These are phyloP conservation scores for Xylota segnis DNA, from an alignment of 2,888 invertebrate species.

Conservation along the genomic window DNA sequence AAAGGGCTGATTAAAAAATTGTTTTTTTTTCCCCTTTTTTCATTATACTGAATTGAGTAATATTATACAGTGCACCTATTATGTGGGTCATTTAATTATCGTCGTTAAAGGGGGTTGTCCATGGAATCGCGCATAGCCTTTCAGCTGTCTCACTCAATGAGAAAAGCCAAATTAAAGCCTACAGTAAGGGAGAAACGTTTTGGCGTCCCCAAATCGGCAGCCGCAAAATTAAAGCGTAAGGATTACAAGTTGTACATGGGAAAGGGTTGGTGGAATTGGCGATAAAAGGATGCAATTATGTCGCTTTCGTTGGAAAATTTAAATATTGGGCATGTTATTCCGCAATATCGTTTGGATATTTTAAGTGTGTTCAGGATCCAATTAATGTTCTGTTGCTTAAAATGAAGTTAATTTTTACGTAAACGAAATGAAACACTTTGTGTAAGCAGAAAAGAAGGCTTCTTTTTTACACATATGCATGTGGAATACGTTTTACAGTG, in stretches of 20 bases:
- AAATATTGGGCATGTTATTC: conserved; percentile 57
- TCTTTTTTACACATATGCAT: not conserved
- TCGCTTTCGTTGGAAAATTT: conserved; percentile 51
- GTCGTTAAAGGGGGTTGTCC: conserved; percentile 43
- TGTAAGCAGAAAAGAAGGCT: not conserved
- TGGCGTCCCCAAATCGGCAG: not conserved
- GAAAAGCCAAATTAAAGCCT: conserved; percentile 58
- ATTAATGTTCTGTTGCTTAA: conserved; percentile 56
- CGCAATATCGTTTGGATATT: conserved; percentile 41
- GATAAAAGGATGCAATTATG: conserved; percentile 60
- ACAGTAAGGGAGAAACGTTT: not conserved
- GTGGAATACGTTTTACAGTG: not conserved
- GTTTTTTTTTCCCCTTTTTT: not conserved
- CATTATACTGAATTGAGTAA: conserved; percentile 68
- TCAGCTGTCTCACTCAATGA: conserved; percentile 38
- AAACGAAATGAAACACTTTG: conserved; percentile 21
- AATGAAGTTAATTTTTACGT: conserved; percentile 38
- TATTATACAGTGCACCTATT: conserved; percentile 58
- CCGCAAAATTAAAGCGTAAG: conserved; percentile 42
- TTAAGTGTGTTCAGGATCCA: conserved; percentile 60
- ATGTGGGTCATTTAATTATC: conserved; percentile 72
- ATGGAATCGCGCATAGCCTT: conserved; percentile 42
- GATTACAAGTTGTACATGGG: conserved; percentile 23
- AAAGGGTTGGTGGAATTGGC: conserved; percentile 30
- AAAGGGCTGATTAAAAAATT: conserved; percentile 50